A percentile compares a stretch with the other conserved stretches of the same genome.
These are phyloP conservation scores for Stichopus horrens DNA, from an alignment of 53 echinoderm and acorn worm genomes.

Conservation along the genomic window DNA sequence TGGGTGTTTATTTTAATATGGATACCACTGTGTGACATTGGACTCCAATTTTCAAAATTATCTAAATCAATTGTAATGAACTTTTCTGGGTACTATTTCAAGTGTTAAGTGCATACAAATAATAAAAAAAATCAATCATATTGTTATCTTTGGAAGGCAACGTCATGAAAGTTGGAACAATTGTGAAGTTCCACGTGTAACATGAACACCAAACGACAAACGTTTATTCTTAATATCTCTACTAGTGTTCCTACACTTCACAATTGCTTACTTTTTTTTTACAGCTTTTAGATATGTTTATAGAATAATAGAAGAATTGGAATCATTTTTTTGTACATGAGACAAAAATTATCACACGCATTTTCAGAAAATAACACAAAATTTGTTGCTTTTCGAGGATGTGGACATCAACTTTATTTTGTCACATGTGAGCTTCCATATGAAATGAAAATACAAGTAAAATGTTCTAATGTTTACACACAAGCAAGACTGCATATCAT, in stretches of 20 bases:
- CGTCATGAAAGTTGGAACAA: not conserved
- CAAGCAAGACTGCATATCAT: not conserved
- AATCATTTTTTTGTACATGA: not conserved
- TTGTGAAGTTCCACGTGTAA: slow-evolving; percentile 36
- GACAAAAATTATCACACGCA: not conserved
- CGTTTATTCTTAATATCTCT: not conserved
- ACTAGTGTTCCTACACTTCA: not conserved
- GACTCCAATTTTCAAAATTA: slow-evolving; percentile 3
- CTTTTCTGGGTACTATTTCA: not conserved
- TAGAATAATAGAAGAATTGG: slow-evolving; percentile 1
- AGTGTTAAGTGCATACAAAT: not conserved
- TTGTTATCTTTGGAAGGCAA: slow-evolving; percentile 23
- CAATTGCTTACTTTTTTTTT: slow-evolving; percentile 2
- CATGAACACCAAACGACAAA: slow-evolving; percentile 28
- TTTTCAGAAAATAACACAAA: not conserved
- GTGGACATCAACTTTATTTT: slow-evolving; percentile 35
- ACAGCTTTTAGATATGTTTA: slow-evolving; percentile 11
- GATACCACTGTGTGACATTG: slow-evolving; percentile 39
- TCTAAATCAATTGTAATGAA: slow-evolving; percentile 5
- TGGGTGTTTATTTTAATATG: slow-evolving; percentile 47
- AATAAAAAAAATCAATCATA: not conserved
- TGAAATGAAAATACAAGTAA: not conserved
- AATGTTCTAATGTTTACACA: not conserved
- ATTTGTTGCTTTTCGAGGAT: not conserved
- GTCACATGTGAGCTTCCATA: not conserved